Evolutionary conservation across 2,888 invertebrate species (phyloP).

Genomic region (Nemapogon koenigi): DNA sequence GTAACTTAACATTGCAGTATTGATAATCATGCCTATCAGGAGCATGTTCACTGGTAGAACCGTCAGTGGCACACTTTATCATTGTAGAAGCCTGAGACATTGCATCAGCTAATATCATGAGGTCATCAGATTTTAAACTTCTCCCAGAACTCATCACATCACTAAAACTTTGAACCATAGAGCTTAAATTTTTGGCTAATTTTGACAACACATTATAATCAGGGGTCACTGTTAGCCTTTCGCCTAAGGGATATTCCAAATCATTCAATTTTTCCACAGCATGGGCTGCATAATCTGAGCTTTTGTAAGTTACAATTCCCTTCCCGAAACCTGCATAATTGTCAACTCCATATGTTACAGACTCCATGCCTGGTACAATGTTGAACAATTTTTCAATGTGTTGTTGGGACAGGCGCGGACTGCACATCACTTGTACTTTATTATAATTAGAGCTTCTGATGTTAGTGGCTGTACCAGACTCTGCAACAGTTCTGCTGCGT

Average conservation of each 20-base stretch:
- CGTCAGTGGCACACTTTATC: slow-evolving; percentile 69
- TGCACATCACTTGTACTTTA: slow-evolving; percentile 72
- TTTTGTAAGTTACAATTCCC: slow-evolving; percentile 39
- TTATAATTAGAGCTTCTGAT: too few species aligned
- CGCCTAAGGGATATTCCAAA: slow-evolving; percentile 92
- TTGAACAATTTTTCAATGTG: slow-evolving; percentile 85
- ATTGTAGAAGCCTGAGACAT: slow-evolving; percentile 79
- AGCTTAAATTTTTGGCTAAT: slow-evolving; percentile 40
- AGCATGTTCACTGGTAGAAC: slow-evolving; percentile 20
- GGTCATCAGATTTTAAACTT: slow-evolving; percentile 36
- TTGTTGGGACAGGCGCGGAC: slow-evolving; percentile 75
- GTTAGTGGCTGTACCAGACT: too few species aligned
- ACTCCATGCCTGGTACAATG: slow-evolving; percentile 72
- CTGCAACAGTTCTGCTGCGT: too few species aligned
- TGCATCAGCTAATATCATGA: slow-evolving; percentile 75
- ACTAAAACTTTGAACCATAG: slow-evolving; percentile 45
- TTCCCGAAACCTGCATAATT: slow-evolving; percentile 51
- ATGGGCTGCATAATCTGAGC: slow-evolving; percentile 53
- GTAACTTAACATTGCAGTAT: slow-evolving; percentile 73
- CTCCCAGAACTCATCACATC: slow-evolving; percentile 35
- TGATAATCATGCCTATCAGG: slow-evolving; percentile 25
- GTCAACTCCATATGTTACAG: slow-evolving; percentile 52
- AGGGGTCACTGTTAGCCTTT: slow-evolving; percentile 77
- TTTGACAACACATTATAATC: slow-evolving; percentile 51
- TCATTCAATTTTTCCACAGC: slow-evolving; percentile 87